A percentile compares a stretch with the other conserved stretches of the same genome.
Evolutionary conservation across 2,797 vertebrate species (phyloP).

Genomic region (Podarcis lilfordi): DNA sequence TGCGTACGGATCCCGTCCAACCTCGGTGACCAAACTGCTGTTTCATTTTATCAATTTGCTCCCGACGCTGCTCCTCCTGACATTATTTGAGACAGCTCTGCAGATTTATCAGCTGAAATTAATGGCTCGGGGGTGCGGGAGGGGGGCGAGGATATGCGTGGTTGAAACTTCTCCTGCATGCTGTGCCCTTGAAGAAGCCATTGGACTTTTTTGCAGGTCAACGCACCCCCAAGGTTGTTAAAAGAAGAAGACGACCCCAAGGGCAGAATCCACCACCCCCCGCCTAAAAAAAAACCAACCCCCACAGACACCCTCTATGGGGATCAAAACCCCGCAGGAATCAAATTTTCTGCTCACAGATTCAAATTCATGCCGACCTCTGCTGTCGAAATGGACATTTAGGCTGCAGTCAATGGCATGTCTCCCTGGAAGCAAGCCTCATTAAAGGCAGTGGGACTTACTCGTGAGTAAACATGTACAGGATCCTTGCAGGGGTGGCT

Average conservation of each 20-base stretch:
- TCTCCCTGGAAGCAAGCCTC: too few relatives aligned
- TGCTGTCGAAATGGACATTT: neutral
- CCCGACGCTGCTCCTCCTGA: neutral
- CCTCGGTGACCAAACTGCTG: neutral
- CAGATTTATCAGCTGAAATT: constrained; percentile 30
- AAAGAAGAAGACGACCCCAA: neutral
- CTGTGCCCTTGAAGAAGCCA: neutral
- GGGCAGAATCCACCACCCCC: neutral
- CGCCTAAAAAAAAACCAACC: too few relatives aligned
- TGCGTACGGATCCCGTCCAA: neutral
- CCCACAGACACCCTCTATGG: neutral
- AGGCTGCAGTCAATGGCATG: neutral
- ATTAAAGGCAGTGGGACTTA: neutral
- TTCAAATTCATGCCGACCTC: neutral
- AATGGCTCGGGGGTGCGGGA: neutral
- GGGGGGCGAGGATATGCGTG: too few relatives aligned
- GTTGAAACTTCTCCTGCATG: neutral
- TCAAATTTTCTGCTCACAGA: neutral
- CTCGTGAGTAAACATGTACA: neutral
- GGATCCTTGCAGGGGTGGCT: neutral
- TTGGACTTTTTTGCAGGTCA: neutral
- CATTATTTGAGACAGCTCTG: constrained; percentile 8
- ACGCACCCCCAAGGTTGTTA: too few relatives aligned
- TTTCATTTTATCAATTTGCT: constrained; percentile 19
- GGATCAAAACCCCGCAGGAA: neutral